Conservation (phyloP, 2,888 invertebrate genomes). For the Rhopalosiphum nymphaeae region DNA sequence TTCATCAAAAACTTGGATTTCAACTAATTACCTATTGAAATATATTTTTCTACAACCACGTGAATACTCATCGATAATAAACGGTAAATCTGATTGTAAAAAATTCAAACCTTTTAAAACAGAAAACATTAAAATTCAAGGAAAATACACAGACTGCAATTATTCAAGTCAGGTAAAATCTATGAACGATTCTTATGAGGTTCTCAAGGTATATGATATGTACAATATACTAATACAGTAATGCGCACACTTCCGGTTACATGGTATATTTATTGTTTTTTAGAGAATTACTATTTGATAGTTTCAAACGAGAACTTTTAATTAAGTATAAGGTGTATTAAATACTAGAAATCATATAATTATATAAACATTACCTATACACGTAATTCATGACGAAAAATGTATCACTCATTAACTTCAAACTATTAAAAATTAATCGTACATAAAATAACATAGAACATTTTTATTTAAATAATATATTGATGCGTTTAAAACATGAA, state of each 20-base stretch:
- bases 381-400: background rate
- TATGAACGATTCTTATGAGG: background rate
- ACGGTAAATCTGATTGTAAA: background rate
- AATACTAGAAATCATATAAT: no score
- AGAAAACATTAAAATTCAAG: background rate
- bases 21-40: background rate
- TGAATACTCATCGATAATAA: background rate
- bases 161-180: constrained; percentile 8
- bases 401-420: background rate
- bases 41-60: background rate
- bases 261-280: background rate
- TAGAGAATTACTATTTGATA: background rate
- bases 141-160: background rate
- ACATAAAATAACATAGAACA: background rate
- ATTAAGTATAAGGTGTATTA: background rate
- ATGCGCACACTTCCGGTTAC: background rate
- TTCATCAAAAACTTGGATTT: background rate
- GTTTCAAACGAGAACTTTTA: background rate
- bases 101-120: background rate
- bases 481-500: no score
- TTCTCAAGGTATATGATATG: background rate
- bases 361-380: background rate
- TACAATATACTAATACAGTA: background rate
- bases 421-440: background rate
- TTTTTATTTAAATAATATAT: no score